Evolutionary conservation across 1,140 invertebrate species (phyloP).

Genomic region (Brachionus rotundiformis): DNA sequence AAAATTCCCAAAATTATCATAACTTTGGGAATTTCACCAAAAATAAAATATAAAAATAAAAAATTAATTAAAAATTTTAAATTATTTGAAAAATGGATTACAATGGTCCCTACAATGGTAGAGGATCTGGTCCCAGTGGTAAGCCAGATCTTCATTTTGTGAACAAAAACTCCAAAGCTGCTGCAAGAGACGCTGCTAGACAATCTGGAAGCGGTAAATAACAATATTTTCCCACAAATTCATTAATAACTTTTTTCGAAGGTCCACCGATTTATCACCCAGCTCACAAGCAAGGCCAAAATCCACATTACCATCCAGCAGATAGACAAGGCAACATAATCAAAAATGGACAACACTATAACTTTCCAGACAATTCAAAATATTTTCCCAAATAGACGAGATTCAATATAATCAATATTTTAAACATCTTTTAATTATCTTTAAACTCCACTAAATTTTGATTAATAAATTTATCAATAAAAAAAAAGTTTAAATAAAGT

Average conservation of each 20-base stretch:
- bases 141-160: slow-evolving; percentile 12
- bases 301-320: slow-evolving; percentile 23
- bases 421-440: no score
- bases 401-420: no score
- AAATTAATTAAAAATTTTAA: not conserved
- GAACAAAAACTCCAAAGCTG: not conserved
- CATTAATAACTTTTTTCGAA: not conserved
- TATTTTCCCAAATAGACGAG: not conserved
- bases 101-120: slow-evolving; percentile 1
- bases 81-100: not conserved
- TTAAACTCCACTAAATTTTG: no score
- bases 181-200: not conserved
- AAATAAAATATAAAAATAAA: not conserved
- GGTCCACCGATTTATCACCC: slow-evolving; percentile 16
- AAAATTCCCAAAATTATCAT: not conserved
- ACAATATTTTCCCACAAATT: not conserved
- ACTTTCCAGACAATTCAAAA: not conserved
- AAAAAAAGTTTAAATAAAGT: no score
- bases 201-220: not conserved
- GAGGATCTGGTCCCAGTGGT: slow-evolving; percentile 30
- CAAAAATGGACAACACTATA: slow-evolving; percentile 34
- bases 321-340: slow-evolving; percentile 24
- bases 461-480: no score
- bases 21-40: not conserved
- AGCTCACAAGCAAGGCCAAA: slow-evolving; percentile 20